Conservation (phyloP, 2,113 vertebrate genomes). For the Chauna torquata region DNA sequence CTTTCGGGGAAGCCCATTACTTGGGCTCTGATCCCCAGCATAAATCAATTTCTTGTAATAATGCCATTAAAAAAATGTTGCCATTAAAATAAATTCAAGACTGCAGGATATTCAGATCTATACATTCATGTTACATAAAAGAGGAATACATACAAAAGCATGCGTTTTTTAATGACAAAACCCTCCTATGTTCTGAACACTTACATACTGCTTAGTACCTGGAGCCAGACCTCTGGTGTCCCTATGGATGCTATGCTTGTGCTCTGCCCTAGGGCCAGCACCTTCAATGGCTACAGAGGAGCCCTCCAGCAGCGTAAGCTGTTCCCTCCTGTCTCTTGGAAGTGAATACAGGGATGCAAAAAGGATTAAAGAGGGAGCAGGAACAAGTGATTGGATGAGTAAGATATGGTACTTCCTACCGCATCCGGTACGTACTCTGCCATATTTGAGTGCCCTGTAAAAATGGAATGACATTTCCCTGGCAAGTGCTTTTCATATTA, state of each 20-base stretch:
- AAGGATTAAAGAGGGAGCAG: not conserved
- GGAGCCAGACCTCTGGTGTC: not conserved
- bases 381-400: accelerated
- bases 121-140: not conserved
- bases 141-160: not conserved
- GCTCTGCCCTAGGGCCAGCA: not conserved
- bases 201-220: not conserved
- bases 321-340: not conserved
- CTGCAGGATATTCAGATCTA: not conserved
- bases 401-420: accelerated
- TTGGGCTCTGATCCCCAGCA: not conserved
- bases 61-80: not conserved
- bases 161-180: not conserved
- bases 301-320: not conserved
- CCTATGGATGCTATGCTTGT: accelerated
- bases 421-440: not conserved
- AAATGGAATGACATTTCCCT: not conserved
- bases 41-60: not conserved
- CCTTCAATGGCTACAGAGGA: not conserved
- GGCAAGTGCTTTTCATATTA: not conserved
- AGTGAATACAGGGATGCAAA: not conserved
- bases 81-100: not conserved
- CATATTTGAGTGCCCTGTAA: not conserved
- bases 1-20: not conserved
- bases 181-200: not conserved